Conservation (phyloP, 2,113 vertebrate genomes). For the Hystrix cristata region DNA sequence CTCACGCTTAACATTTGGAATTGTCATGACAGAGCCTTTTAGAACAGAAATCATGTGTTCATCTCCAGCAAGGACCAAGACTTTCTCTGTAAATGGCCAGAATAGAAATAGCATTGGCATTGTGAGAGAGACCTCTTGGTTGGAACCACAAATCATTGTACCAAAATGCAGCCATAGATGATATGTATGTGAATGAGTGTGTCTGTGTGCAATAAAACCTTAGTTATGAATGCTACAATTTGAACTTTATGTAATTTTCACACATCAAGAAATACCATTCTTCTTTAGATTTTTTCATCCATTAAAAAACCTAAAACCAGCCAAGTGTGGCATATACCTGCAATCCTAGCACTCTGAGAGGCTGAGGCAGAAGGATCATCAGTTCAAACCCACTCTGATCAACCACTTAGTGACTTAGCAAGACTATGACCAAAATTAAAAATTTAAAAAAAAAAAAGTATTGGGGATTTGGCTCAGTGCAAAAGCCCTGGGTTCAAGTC, state of each 20-base stretch:
- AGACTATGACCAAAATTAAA: not conserved
- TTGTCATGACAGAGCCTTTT: not conserved
- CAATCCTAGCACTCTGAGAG: not conserved
- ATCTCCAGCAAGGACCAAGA: not conserved
- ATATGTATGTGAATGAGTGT: accelerated
- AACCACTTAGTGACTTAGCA: not conserved
- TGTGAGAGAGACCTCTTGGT: accelerated
- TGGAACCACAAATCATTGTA: accelerated
- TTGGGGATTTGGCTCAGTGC: not conserved
- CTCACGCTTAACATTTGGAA: not conserved
- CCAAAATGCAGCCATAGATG: accelerated
- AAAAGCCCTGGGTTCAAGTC: not conserved
- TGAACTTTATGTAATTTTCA: not conserved
- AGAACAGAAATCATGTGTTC: not conserved
- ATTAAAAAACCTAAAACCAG: not conserved
- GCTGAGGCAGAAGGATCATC: not conserved
- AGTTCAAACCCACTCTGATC: not conserved
- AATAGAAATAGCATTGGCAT: accelerated
- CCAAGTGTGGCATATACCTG: not conserved
- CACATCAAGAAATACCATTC: not conserved
- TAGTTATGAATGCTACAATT: not conserved
- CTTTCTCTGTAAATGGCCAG: not conserved
- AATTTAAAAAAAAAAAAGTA: not conserved
- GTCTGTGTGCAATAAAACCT: not conserved
- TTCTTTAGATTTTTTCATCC: not conserved